Base-by-base conservation (phyloP, 1,140 invertebrate genomes). In the Procambarus clarkii region DNA sequence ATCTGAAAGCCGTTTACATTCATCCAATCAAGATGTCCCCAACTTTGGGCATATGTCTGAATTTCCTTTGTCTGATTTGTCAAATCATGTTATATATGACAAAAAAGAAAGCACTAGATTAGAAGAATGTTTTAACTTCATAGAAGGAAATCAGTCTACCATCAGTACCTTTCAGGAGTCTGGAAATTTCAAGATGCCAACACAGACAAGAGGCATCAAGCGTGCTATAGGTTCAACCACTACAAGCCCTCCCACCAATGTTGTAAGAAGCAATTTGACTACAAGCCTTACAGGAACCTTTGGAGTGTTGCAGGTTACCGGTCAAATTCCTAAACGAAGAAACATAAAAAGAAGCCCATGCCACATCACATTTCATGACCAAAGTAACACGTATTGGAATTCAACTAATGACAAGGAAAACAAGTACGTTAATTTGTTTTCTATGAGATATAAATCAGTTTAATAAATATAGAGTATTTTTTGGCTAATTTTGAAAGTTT, bases 201-300 rank as follows among this genome's bases (percentile, higher is more conserved):
- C 44, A 45, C 58, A 88, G 48, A 54, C 78, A n/a, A 50, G 87
- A 81, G 87, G 87, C 34, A 71, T 88, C 21, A 88, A 88, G 46
- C 58, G 87, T 3, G 24, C 87, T 11, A 24, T 88, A 64, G 46
- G 87, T 15, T 88, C 76, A 45, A 74, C 21, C 46, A 60, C 4
- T 81, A 46, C 71, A 54, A 82, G 78, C 54, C 76, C 87, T 2
- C 87, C 87, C 4, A 34, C 58, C 18, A 15, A 46, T 21, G 5
- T 78, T 34, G 18, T 21, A 21, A 74, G 79, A 58, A 48, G 5
- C 2, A 11, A n/a, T 74, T 46, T 11, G n/a, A 74, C 78, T 9
- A 86, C 89, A 34, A 76, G 89, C 21, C 83, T 91, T n/a, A 91
- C 89, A 60, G 60, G 60, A 71, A 69, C 11, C 44, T 79, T 91